Base-by-base conservation (phyloP, 2,113 vertebrate species). In the Elaphurus davidianus region DNA sequence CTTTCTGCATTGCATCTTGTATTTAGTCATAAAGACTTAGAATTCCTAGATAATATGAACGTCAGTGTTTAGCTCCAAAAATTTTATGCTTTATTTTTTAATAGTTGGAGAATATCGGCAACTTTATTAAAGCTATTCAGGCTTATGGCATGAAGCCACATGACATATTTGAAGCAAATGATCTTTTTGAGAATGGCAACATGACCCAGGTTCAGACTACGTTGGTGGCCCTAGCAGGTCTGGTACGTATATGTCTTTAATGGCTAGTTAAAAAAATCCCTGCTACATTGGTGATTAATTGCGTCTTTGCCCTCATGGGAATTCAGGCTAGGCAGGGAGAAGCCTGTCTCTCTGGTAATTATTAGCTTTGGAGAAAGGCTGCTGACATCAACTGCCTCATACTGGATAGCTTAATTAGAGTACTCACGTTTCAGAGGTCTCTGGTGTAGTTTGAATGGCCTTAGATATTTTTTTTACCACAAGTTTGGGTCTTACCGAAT, bases 141-240 rank as follows among this genome's bases (percentile, higher is more conserved):
- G 96, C 98, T 50, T 99, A 99, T 9, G 99, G 99, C 60, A 99
- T 99, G 98, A 99, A 99, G 98, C 99, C 99, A 93, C 99, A 99
- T 94, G 99, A 99, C 98, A 99, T 99, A 98, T 99, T 99, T 99
- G 99, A 99, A 99, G 99, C 99, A 98, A 99, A 99, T 88, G 99
- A 99, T 98, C 99, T 99, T 86, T 99, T 99, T 99, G 99, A 99
- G 98, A 99, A 99, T 86, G 99, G 99, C 97, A 99, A 99, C 98
- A 99, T 99, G 99, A 99, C 99, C 91, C 99, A 99, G 98, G 99
- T 99, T 85, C 99, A 99, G 99, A 99, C 99, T 45, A 99, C 99
- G 19, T 98, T 99, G 96, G 99, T 99, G 11, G 99, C 99, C 7
- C 98, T 99, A 92, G 99, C 99, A 64, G 99, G 99, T 85, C 99